A percentile compares a stretch with the other conserved stretches of the same genome.
Evolutionary conservation across 2,888 invertebrate species (phyloP).

Genomic region (Anagyrus pseudococci): DNA sequence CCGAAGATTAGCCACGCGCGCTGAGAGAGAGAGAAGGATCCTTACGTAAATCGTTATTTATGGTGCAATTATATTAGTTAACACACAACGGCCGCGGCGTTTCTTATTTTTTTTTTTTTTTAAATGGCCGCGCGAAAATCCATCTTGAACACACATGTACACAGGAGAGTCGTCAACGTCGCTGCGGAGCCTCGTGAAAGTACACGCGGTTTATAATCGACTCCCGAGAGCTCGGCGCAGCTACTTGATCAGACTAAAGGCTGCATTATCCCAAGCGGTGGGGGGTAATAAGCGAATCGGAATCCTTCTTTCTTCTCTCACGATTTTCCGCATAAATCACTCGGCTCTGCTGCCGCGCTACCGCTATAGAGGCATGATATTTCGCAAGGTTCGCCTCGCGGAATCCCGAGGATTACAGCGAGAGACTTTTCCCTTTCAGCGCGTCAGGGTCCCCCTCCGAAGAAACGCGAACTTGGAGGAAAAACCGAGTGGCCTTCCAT

Average conservation of each 20-base stretch:
- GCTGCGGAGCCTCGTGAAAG: background rate
- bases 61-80: background rate
- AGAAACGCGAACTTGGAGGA: conserved; percentile 33
- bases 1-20: no score
- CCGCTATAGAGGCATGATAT: conserved; percentile 17
- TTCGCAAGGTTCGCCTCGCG: conserved; percentile 42
- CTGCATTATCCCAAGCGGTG: conserved; percentile 12
- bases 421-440: background rate
- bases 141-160: no score
- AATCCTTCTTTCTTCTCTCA: conserved; percentile 16
- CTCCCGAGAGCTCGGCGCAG: no score
- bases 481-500: conserved; percentile 50
- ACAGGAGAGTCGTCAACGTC: background rate
- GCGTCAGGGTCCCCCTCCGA: conserved; percentile 29
- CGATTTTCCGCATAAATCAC: conserved; percentile 31
- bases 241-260: background rate
- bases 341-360: background rate
- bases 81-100: no score
- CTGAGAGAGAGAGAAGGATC: background rate
- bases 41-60: conserved; percentile 14
- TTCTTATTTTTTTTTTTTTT: background rate
- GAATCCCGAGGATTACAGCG: conserved; percentile 45
- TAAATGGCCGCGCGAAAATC: no score
- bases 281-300: conserved; percentile 23
- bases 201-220: no score